Base-by-base conservation (phyloP, 2,888 invertebrate genomes). In the Macaria liturata region DNA sequence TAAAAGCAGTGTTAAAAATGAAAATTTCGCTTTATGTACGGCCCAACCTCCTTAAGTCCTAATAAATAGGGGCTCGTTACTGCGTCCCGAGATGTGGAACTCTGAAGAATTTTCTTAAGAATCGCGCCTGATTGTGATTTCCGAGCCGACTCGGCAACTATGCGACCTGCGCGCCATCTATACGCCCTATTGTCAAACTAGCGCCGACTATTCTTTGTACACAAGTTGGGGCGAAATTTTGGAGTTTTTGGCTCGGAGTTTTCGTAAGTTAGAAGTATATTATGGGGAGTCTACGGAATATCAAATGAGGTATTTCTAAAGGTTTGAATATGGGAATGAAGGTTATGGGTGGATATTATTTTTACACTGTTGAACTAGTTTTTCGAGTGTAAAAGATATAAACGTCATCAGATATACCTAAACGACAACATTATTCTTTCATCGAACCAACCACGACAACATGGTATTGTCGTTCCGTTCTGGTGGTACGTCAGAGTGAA, bases 61-160 rank as follows among this genome's bases (percentile, higher is more conserved):
- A 59, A 64, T 66, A 66, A 66, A 66, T 64, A 66, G 64, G 61
- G 74, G 74, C 80, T 80, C 75, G 78, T 79, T 81, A 78, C 70
- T 62, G 55, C 52, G 51, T 51, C 63, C 58, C 39, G 53, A 59
- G 49, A 60, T 54, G 57, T 55, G 46, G 48, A 59, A 57, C 61
- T 59, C 49, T 4, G 20, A 59, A 63, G 57, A 59, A 62, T 66
- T 66, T 66, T 60, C 62, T 52, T 61, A 65, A 62, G 66, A 67
- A 67, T 61, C 61, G 59, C 31, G 46, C 44, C 50, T 66, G 66
- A 66, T 66, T 66, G 61, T 61, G 61, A 67, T 63, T 59, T 59
- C 62, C 49, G 49, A 50, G 42, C 42, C 4, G 48, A 51, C 48
- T 49, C 54, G 3, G 7, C 46, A 57, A 61, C 51, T 61, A 52